These are phyloP conservation scores for Calameuta filiformis DNA, from an alignment of 2,888 invertebrate species.

Conservation along the genomic window DNA sequence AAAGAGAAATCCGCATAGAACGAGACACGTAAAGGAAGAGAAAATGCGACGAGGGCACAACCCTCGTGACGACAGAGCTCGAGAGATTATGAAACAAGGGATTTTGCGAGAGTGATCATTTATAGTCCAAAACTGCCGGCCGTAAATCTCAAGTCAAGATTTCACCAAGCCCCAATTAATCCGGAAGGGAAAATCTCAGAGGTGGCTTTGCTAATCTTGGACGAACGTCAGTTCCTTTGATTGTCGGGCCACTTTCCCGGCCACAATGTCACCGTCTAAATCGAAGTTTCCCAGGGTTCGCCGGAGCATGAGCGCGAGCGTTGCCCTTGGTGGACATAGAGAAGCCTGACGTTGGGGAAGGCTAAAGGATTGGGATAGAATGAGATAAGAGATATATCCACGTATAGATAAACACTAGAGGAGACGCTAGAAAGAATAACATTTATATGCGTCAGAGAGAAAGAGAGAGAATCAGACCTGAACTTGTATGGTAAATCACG, in stretches of 20 bases:
- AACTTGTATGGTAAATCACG: neutral
- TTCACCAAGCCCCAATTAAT: slow-evolving; percentile 12
- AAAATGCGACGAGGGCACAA: neutral
- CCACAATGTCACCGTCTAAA: slow-evolving; percentile 15
- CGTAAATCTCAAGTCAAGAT: slow-evolving; percentile 7
- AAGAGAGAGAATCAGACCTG: neutral
- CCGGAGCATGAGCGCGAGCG: neutral
- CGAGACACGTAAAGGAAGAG: neutral
- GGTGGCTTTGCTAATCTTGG: slow-evolving; percentile 10
- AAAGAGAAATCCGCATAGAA: neutral
- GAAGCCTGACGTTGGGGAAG: neutral
- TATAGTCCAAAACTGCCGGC: neutral
- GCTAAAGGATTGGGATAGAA: neutral
- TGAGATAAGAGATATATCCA: neutral
- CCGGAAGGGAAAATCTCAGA: slow-evolving; percentile 8
- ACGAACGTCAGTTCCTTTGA: slow-evolving; percentile 2
- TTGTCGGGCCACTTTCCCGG: slow-evolving; percentile 10
- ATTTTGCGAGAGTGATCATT: neutral
- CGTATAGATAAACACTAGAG: neutral
- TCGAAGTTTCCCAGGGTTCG: slow-evolving; percentile 6
- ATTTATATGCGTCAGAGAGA: neutral
- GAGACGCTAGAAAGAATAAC: neutral
- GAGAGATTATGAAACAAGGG: neutral
- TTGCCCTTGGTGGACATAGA: neutral
- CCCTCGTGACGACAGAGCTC: neutral